Evolutionary conservation across 2,888 invertebrate genomes (phyloP), one percentile per base, ranked within the genome.

Genomic region (Mimas tiliae): DNA sequence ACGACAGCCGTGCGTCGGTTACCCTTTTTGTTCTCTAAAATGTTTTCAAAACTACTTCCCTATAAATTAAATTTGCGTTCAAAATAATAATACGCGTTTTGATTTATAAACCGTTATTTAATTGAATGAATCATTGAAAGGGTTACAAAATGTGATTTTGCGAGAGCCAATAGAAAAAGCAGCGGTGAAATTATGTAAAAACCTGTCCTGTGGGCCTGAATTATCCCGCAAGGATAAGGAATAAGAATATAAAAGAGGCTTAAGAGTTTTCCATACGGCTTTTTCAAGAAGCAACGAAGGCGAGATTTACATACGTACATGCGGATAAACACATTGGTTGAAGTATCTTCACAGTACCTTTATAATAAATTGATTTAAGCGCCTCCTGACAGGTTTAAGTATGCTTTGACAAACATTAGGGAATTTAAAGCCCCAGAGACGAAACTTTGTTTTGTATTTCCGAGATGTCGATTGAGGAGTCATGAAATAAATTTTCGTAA

Each of bases 301-400:
- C 76, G 76, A 87, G 87, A 90, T 92, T 91, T 91, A 87, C 91
- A 91, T 91, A 90, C 81, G 86, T 85, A 87, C 84, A 85, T 83
- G 84, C 78, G 82, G 80, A 84, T 86, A 88, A 89, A 88, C 86
- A 89, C 83, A 83, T 82, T 80, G 83, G 81, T 80, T 83, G 80
- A 88, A 89, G 88, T 83, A 82, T 89, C 85, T 84, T 82, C 80
- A 8, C 80, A 87, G 89, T 87, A 89, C 88, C 86, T 91, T 88
- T 89, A 88, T 90, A 89, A 91, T 89, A 91, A 91, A 93, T 92
- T 91, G 91, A 91, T 92, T 92, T 91, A 92, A 89, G 91, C 90
- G 84, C 84, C 87, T 89, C 88, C 85, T 88, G 90, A 90, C 92
- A 91, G 87, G 83, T 88, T 88, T 89, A 87, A 91, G 90, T 88